Evolutionary conservation across 2,797 vertebrate genomes (phyloP).

Genomic region (Pangasius djambal): DNA sequence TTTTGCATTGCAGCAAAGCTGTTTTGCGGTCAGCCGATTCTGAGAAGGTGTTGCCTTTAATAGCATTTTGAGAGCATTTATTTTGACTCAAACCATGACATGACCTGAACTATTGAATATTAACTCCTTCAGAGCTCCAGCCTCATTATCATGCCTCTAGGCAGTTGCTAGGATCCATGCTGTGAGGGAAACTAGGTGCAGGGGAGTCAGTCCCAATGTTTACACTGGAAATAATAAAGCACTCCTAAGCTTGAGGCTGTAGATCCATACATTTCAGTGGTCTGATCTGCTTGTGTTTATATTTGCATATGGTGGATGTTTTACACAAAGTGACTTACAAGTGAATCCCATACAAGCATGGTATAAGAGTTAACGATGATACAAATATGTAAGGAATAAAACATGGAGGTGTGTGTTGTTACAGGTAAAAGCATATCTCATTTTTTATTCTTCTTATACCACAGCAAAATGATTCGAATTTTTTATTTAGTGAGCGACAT

Average conservation of each 20-base stretch:
- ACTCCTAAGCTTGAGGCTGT: neutral
- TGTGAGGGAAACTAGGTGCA: neutral
- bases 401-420: neutral
- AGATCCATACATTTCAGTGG: neutral
- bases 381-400: neutral
- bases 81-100: neutral
- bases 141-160: conserved; percentile 5
- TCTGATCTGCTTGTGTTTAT: neutral
- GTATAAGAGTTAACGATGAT: neutral
- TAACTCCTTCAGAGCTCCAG: neutral
- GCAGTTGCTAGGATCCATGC: conserved; percentile 50
- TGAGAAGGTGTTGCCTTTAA: neutral
- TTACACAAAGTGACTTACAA: neutral
- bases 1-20: conserved; percentile 43
- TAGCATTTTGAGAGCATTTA: neutral
- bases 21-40: conserved; percentile 42
- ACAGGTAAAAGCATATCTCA: neutral
- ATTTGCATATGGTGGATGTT: neutral
- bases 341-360: neutral
- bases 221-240: conserved; percentile 63
- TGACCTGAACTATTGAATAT: conserved; percentile 7
- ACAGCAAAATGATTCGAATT: neutral
- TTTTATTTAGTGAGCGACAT: neutral
- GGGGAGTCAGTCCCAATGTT: conserved; percentile 71
- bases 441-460: neutral